Percentiles rank a stretch among this genome's conserved stretches.
Evolutionary conservation across 2,797 vertebrate species (phyloP).

Genomic region (Xenopus petersii): DNA sequence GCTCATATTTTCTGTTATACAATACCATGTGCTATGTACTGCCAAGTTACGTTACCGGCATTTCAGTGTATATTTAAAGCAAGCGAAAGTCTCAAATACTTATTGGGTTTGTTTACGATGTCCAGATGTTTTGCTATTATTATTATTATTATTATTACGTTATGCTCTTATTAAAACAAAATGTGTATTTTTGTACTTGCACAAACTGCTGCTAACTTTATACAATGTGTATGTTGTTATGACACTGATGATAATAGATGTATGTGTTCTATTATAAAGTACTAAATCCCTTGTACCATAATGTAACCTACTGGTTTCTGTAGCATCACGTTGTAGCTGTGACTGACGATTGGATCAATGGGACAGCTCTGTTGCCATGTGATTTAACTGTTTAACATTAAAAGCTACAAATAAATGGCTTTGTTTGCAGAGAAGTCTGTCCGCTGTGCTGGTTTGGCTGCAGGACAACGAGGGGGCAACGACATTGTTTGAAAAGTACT

Average conservation of each 20-base stretch:
- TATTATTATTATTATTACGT: slow-evolving; percentile 25
- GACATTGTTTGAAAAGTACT: too few relatives aligned
- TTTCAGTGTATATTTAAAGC: slow-evolving; percentile 74
- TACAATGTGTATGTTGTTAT: slow-evolving; percentile 66
- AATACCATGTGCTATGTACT: slow-evolving; percentile 65
- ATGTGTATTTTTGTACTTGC: slow-evolving; percentile 94
- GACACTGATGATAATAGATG: slow-evolving; percentile 60
- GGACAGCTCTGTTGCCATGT: background rate
- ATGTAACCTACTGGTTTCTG: background rate
- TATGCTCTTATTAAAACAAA: slow-evolving; percentile 71
- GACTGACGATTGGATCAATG: background rate
- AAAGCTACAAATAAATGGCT: background rate
- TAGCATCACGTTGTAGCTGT: background rate
- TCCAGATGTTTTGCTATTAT: slow-evolving; percentile 75
- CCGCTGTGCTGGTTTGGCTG: too few relatives aligned
- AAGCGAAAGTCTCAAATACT: slow-evolving; percentile 76
- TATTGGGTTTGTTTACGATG: slow-evolving; percentile 80
- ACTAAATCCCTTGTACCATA: slow-evolving; percentile 65
- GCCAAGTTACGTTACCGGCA: slow-evolving; percentile 62
- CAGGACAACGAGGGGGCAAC: too few relatives aligned
- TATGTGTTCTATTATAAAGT: slow-evolving; percentile 58
- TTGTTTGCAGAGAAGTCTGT: background rate
- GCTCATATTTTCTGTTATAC: slow-evolving; percentile 56
- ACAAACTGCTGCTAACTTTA: slow-evolving; percentile 85
- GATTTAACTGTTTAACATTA: background rate